Evolutionary conservation across 2,113 vertebrate genomes (phyloP).

Genomic region (Percopsis transmontana): DNA sequence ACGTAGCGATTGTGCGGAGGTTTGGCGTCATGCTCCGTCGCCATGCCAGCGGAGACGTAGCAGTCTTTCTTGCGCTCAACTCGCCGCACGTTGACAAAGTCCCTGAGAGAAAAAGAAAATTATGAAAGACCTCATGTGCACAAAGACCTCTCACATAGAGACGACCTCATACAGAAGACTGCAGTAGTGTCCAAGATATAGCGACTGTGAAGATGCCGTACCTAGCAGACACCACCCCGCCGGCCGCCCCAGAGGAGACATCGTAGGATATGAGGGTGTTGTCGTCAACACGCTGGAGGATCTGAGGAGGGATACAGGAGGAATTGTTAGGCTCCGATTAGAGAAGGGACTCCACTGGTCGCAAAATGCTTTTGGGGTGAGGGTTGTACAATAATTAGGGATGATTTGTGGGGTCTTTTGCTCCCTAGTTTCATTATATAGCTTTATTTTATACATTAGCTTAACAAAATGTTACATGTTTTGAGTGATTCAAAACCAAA

Average conservation of each 20-base stretch:
- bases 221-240: constrained; percentile 93
- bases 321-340: neutral
- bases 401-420: too few species aligned
- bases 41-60: constrained; percentile 91
- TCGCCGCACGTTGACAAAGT: constrained; percentile 93
- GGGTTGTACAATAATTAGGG: too few species aligned
- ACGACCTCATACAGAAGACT: too few species aligned
- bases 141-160: neutral
- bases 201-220: constrained; percentile 53
- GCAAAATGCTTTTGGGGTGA: too few species aligned
- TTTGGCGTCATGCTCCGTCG: constrained; percentile 84
- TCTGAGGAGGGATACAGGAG: constrained; percentile 67
- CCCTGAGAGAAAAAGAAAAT: constrained; percentile 73
- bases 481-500: too few species aligned
- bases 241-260: constrained; percentile 89
- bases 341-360: too few species aligned
- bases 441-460: too few species aligned
- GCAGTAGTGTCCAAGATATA: neutral
- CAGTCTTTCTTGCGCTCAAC: constrained; percentile 90
- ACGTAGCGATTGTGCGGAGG: constrained; percentile 86
- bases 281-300: constrained; percentile 92
- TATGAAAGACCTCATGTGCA: neutral
- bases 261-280: constrained; percentile 93
- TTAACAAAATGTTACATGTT: too few species aligned
- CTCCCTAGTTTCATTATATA: too few species aligned